Evolutionary conservation across 2,888 invertebrate genomes (phyloP).

Genomic region (Hoplodrina ambigua): DNA sequence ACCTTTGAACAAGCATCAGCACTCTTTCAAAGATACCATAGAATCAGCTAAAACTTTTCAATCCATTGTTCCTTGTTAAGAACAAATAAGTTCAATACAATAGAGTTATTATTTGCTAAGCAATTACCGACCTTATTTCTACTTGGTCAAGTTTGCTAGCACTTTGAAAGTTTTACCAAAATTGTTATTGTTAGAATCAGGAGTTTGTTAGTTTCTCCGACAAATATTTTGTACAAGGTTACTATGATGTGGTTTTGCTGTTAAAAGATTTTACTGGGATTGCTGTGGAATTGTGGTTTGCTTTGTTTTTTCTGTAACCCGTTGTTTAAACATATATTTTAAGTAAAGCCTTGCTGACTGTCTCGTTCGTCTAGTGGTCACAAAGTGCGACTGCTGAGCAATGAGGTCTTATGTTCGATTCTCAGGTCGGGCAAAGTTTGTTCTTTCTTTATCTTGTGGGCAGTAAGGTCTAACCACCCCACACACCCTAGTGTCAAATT

Average conservation of each 20-base stretch:
- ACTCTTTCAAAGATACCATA: conserved; percentile 3
- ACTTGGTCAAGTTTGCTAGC: conserved; percentile 36
- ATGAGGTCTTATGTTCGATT: too few relatives aligned
- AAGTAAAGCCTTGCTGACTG: too few relatives aligned
- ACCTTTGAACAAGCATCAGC: not conserved
- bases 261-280: not conserved
- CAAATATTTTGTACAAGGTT: conserved; percentile 16
- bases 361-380: too few relatives aligned
- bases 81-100: conserved; percentile 46
- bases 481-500: too few relatives aligned
- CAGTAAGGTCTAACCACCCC: too few relatives aligned
- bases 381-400: too few relatives aligned
- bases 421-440: too few relatives aligned
- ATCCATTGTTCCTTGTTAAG: not conserved
- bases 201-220: conserved; percentile 12
- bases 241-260: not conserved
- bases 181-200: conserved; percentile 35
- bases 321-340: too few relatives aligned
- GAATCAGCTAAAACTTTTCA: conserved; percentile 19
- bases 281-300: too few relatives aligned
- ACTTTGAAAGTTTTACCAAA: conserved; percentile 41
- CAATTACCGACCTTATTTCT: conserved; percentile 43
- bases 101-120: conserved; percentile 45
- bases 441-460: too few relatives aligned
- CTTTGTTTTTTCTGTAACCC: not conserved